A percentile compares a stretch with the other conserved stretches of the same genome.
Conservation (phyloP, 2,113 vertebrate genomes). For the Hippocampus abdominalis region DNA sequence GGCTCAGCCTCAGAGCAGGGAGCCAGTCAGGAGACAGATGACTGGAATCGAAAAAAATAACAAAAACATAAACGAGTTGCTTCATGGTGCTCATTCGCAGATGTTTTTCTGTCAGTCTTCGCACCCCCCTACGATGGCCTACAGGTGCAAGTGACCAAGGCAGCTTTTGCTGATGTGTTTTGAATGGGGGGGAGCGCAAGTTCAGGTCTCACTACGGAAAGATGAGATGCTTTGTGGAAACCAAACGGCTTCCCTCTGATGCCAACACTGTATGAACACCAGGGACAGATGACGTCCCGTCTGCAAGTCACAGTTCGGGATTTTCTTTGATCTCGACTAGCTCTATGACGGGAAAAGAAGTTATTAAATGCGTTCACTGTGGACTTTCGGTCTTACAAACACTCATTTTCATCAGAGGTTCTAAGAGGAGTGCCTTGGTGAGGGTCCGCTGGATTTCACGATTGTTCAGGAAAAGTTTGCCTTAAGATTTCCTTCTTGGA, state of each 20-base stretch:
- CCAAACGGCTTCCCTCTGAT: constrained; percentile 46
- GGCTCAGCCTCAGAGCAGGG: constrained; percentile 66
- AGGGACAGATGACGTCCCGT: constrained; percentile 25
- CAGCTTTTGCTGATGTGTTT: constrained; percentile 17
- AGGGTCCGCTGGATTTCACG: constrained; percentile 63
- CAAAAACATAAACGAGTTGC: constrained; percentile 31
- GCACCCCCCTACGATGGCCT: constrained; percentile 35
- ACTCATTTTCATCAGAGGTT: constrained; percentile 33
- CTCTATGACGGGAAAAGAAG: constrained; percentile 29
- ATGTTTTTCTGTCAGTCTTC: constrained; percentile 61
- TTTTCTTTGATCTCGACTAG: constrained; percentile 40
- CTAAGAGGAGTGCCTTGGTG: constrained; percentile 70
- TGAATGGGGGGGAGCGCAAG: constrained; percentile 15
- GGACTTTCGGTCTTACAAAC: constrained; percentile 48
- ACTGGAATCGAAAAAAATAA: constrained; percentile 47
- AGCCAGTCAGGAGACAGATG: constrained; percentile 68
- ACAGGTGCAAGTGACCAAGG: constrained; percentile 30
- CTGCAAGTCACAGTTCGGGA: constrained; percentile 29
- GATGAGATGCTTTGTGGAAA: constrained; percentile 30
- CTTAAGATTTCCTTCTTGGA: constrained; percentile 55
- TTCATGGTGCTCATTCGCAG: constrained; percentile 42
- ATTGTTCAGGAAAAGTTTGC: constrained; percentile 70
- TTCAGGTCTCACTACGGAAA: constrained; percentile 15
- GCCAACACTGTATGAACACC: constrained; percentile 35
- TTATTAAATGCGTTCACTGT: constrained; percentile 59